Conservation (phyloP, 2,888 invertebrate species). For the Spodoptera exigua region DNA sequence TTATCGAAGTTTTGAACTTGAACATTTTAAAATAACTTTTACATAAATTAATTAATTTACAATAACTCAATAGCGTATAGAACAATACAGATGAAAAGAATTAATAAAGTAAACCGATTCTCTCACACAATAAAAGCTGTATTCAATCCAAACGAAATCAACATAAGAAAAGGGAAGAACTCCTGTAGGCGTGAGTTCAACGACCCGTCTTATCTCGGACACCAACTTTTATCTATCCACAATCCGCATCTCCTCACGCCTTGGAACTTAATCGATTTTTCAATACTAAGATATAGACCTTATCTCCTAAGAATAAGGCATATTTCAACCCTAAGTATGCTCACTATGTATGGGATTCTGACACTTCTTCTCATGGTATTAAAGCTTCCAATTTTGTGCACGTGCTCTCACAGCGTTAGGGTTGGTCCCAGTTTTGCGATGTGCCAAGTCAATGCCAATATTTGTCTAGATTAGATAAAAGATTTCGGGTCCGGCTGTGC, state of each 20-base stretch:
- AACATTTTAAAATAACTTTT: no score
- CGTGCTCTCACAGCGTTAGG: constrained; percentile 39
- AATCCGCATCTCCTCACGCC: constrained; percentile 75
- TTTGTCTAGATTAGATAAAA: constrained; percentile 81
- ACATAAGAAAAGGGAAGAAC: constrained; percentile 70
- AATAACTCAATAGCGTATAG: constrained; percentile 26
- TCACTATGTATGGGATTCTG: constrained; percentile 55
- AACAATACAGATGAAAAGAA: constrained; percentile 23
- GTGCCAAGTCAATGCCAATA: constrained; percentile 74
- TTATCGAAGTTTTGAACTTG: no score
- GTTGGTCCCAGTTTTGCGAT: constrained; percentile 69
- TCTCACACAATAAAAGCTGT: constrained; percentile 59
- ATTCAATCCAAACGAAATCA: constrained; percentile 70
- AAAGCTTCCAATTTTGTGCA: constrained; percentile 54
- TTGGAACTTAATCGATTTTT: constrained; percentile 71
- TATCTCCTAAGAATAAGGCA: constrained; percentile 67
- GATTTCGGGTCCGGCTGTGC: constrained; percentile 66
- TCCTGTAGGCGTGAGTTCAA: constrained; percentile 72
- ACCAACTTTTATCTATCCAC: constrained; percentile 79
- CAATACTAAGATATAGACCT: constrained; percentile 67
- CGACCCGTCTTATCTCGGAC: constrained; percentile 82
- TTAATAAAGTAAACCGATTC: constrained; percentile 35
- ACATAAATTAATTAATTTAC: constrained; percentile 5
- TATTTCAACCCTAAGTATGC: constrained; percentile 54
- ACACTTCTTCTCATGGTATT: constrained; percentile 51